These are phyloP conservation scores for Carposina sasakii DNA, from an alignment of 1,140 invertebrate genomes.

Conservation along the genomic window DNA sequence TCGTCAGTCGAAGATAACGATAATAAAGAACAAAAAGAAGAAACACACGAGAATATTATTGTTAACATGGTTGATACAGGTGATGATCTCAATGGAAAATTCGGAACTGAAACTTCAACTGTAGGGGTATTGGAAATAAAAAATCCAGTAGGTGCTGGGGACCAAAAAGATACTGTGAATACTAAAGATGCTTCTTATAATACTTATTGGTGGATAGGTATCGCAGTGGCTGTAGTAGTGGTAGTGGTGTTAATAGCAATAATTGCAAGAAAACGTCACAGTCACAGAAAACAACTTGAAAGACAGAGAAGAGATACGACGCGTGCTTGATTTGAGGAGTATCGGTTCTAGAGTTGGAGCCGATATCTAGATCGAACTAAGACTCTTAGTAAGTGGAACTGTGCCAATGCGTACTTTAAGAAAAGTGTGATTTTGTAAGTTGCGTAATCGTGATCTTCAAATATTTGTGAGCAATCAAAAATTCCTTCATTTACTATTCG, in stretches of 20 bases:
- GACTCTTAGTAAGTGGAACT: constrained; percentile 44
- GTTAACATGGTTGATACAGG: constrained; percentile 50
- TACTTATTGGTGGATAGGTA: constrained; percentile 64
- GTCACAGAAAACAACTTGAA: constrained; percentile 58
- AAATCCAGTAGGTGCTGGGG: constrained; percentile 43
- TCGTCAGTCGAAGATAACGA: constrained; percentile 11
- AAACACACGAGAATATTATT: constrained; percentile 37
- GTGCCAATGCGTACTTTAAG: constrained; percentile 38
- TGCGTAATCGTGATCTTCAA: too few relatives aligned
- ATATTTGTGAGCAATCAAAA: too few relatives aligned
- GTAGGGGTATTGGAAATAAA: constrained; percentile 61
- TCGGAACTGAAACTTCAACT: constrained; percentile 48
- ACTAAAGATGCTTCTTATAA: constrained; percentile 58
- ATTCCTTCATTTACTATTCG: too few relatives aligned
- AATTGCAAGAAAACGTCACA: constrained; percentile 59
- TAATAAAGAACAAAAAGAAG: constrained; percentile 17
- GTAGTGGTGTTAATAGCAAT: constrained; percentile 55
- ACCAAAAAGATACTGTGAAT: constrained; percentile 36
- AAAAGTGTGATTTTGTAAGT: constrained; percentile 21
- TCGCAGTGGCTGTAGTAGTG: constrained; percentile 51
- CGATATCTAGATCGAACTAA: constrained; percentile 32
- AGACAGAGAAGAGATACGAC: constrained; percentile 53
- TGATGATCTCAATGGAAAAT: constrained; percentile 41
- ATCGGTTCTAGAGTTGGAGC: constrained; percentile 61
- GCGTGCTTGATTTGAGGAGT: constrained; percentile 66